phyloP scores from a whole-genome alignment of 2,113 vertebrate species.

The Pachycephala philippinensis region DNA sequence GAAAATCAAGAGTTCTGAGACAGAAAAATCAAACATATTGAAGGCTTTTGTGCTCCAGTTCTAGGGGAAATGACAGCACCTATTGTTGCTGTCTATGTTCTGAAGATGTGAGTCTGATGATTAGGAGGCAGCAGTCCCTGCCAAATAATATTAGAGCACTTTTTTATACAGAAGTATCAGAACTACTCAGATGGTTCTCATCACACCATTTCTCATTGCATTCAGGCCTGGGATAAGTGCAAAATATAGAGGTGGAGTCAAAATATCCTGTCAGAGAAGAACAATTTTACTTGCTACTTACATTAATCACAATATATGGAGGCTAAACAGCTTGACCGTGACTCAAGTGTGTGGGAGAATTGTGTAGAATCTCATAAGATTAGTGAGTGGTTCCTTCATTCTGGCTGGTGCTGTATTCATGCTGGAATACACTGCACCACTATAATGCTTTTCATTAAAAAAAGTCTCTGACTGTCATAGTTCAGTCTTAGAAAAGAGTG shows the following conservation, averaged over 20 bases:
- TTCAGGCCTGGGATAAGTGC: neutral
- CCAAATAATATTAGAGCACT: neutral
- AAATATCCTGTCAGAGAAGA: neutral
- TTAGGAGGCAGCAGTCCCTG: neutral
- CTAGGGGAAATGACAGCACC: neutral
- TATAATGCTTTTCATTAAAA: neutral
- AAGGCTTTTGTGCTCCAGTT: neutral
- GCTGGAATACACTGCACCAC: neutral
- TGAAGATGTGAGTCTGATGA: neutral
- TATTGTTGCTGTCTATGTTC: neutral
- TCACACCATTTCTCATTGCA: neutral
- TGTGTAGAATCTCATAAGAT: neutral
- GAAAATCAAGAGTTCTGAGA: neutral
- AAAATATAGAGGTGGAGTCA: neutral
- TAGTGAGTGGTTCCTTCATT: neutral
- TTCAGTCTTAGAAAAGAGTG: neutral
- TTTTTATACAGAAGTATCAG: neutral
- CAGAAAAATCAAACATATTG: neutral
- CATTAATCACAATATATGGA: neutral
- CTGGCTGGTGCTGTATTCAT: neutral
- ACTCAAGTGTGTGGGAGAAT: constrained; percentile 7
- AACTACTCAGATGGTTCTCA: neutral
- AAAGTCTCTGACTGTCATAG: neutral
- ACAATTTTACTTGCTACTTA: neutral
- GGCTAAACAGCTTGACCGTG: constrained; percentile 27